phyloP scores from a whole-genome alignment of 2,888 invertebrate genomes.

The Xiphydria camelus region DNA sequence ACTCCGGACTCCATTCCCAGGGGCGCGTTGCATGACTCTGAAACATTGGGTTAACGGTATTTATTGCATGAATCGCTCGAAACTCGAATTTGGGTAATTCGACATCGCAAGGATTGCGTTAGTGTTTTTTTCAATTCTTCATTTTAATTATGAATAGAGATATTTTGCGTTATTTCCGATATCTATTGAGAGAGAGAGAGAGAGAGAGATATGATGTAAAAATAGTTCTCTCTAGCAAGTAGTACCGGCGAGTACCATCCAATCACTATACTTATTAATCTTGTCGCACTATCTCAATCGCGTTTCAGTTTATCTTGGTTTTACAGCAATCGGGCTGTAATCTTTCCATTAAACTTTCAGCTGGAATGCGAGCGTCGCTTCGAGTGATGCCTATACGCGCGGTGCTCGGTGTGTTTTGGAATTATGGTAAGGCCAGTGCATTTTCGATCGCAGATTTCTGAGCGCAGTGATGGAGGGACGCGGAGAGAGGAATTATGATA shows the following conservation, averaged over 20 bases:
- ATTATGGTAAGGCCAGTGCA: too few species aligned
- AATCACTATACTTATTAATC: slow-evolving; percentile 34
- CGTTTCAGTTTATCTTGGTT: slow-evolving; percentile 41
- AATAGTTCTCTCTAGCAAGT: too few species aligned
- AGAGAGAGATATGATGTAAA: slow-evolving; percentile 16
- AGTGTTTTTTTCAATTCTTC: too few species aligned
- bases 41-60: slow-evolving; percentile 32
- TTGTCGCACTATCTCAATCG: slow-evolving; percentile 36
- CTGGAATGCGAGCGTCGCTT: background rate
- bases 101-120: background rate
- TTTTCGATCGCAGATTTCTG: too few species aligned
- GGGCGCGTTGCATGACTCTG: slow-evolving; percentile 66
- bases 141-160: slow-evolving; percentile 5
- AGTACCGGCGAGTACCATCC: slow-evolving; percentile 35
- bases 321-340: slow-evolving; percentile 29
- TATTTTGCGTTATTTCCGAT: too few species aligned
- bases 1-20: slow-evolving; percentile 75
- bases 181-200: background rate
- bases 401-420: too few species aligned
- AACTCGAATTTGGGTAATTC: background rate
- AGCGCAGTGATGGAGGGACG: too few species aligned
- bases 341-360: slow-evolving; percentile 40
- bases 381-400: too few species aligned
- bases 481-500: too few species aligned
- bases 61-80: slow-evolving; percentile 3